Base-by-base conservation (phyloP, 2,888 invertebrate species). In the Tuta absoluta region DNA sequence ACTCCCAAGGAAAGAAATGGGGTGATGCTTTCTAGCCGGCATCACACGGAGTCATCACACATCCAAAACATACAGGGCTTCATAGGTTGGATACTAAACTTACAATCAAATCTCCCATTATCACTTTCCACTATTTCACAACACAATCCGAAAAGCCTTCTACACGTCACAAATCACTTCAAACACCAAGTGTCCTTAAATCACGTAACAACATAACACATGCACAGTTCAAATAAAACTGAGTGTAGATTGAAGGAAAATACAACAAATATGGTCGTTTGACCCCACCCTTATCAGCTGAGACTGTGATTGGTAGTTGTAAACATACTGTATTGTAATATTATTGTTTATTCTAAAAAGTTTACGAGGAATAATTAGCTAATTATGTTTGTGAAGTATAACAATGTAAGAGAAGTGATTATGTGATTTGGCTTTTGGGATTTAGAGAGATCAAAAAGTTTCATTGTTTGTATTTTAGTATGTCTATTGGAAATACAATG, bases 81-180 rank as follows among this genome's bases (percentile, higher is more conserved):
- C n/a, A n/a, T n/a, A n/a, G n/a, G n/a, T n/a, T n/a, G n/a, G n/a
- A n/a, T n/a, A n/a, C n/a, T n/a, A 56, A 33, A 83, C 84, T 83
- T 76, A 85, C 85, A 71, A 73, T 63, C 60, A 84, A 65, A 73
- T 84, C 84, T 17, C 79, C 78, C 84, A 85, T 85, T 21, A 5
- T 45, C 45, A 45, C 12, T 49, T 3, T 49, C 2, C 0, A 12
- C 21, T 23, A 12, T 11, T 23, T 24, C 51, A 53, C 11, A 21
- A 53, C 23, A 23, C 14, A 53, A 53, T 11, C 45, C 23, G 11
- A 49, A 41, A 45, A n/a, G 4, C 45, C 8, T n/a, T 45, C 45
- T 4, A 45, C n/a, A 45, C 17, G 4, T 45, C 45, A 45, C n/a
- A 45, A 45, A 45, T 45, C 41, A 49, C 48, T 5, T 21, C 51